phyloP scores from a whole-genome alignment of 2,113 vertebrate species.

The Bufo bufo region DNA sequence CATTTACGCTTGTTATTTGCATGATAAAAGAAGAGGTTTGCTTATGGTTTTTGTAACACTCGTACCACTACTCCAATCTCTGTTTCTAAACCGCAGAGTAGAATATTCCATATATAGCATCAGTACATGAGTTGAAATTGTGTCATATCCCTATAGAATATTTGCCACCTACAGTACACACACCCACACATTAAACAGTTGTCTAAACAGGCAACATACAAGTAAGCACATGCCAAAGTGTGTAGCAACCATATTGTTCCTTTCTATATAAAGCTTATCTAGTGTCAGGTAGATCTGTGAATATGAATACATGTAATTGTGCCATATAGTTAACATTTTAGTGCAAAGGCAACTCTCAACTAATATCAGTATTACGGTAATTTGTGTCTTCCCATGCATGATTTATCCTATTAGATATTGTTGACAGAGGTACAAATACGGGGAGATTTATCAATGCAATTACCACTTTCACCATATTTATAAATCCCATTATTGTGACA shows the following conservation, averaged over 20 bases:
- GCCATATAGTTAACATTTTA: background rate
- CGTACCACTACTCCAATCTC: conserved; percentile 61
- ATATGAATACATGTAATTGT: background rate
- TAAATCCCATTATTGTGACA: too few relatives aligned
- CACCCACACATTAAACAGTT: background rate
- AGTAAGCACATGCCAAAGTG: background rate
- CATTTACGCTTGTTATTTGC: conserved; percentile 89
- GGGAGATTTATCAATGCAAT: too few relatives aligned
- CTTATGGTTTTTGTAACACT: conserved; percentile 61
- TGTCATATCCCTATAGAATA: background rate
- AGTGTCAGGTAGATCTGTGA: background rate
- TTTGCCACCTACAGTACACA: background rate
- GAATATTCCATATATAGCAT: background rate
- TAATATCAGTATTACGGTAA: too few relatives aligned
- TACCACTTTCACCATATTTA: too few relatives aligned
- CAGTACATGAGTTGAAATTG: background rate
- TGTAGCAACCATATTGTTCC: background rate
- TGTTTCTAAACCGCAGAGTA: conserved; percentile 19
- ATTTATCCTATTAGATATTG: too few relatives aligned
- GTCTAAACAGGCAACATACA: background rate
- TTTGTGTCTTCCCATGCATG: too few relatives aligned
- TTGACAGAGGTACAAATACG: too few relatives aligned
- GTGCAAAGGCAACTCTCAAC: background rate
- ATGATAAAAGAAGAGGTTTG: conserved; percentile 82
- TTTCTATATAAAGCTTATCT: background rate